Percentiles rank a stretch among this genome's conserved stretches.
Evolutionary conservation across 2,888 invertebrate genomes (phyloP).

Genomic region (Tolmerus cingulatus): DNA sequence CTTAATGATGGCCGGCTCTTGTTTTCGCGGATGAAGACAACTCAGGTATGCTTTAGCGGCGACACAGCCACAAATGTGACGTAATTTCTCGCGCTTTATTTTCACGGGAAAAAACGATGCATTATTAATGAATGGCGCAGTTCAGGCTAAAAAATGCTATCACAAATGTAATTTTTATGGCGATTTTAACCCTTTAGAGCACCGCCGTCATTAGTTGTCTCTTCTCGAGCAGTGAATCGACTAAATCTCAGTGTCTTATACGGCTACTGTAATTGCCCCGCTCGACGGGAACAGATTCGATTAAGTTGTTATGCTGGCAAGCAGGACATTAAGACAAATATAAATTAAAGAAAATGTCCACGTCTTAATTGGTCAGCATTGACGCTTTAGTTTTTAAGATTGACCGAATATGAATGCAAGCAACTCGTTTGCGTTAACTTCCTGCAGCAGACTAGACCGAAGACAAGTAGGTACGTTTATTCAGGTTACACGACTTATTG

Average conservation of each 20-base stretch:
- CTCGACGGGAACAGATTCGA: background rate
- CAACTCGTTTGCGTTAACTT: background rate
- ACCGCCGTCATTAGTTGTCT: background rate
- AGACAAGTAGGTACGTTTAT: background rate
- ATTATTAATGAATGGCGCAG: slow-evolving; percentile 35
- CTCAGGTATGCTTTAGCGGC: background rate
- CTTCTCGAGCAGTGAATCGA: background rate
- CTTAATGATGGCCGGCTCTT: slow-evolving; percentile 35
- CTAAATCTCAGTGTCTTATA: background rate
- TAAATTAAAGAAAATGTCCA: background rate
- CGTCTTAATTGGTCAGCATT: background rate
- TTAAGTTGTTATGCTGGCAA: background rate
- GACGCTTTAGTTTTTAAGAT: background rate
- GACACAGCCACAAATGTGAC: slow-evolving; percentile 29
- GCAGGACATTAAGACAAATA: background rate
- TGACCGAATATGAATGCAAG: background rate
- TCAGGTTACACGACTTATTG: background rate
- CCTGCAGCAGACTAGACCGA: background rate
- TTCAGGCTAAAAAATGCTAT: slow-evolving; percentile 25
- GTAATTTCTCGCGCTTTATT: slow-evolving; percentile 44
- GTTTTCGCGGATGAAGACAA: slow-evolving; percentile 17
- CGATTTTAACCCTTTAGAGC: background rate
- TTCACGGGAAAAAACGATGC: slow-evolving; percentile 25
- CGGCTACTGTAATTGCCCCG: slow-evolving; percentile 12
- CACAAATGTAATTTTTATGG: slow-evolving; percentile 39